phyloP scores from a whole-genome alignment of 2,888 invertebrate genomes.

The Synergus japonicus region DNA sequence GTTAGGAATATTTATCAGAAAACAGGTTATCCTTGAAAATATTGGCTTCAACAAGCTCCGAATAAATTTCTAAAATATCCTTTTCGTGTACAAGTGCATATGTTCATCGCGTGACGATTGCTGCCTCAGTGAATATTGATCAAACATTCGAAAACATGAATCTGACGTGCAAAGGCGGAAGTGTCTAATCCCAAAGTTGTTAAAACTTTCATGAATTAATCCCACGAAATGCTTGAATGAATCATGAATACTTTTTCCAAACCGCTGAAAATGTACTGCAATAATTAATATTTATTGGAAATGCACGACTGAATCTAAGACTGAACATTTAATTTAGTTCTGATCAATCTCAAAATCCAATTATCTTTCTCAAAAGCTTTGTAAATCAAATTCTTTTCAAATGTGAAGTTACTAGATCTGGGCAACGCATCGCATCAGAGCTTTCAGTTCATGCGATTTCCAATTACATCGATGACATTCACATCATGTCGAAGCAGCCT shows the following conservation, averaged over 20 bases:
- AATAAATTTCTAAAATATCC: neutral
- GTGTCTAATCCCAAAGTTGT: conserved; percentile 15
- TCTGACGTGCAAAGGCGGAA: neutral
- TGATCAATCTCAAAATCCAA: neutral
- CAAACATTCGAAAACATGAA: conserved; percentile 21
- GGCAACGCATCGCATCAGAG: neutral
- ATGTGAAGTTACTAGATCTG: neutral
- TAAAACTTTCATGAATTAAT: neutral
- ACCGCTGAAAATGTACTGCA: neutral
- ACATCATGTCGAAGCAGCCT: conserved; percentile 16
- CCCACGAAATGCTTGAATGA: no score
- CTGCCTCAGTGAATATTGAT: conserved; percentile 13
- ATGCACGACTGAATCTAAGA: neutral
- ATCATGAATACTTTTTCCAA: neutral
- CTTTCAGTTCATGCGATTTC: conserved; percentile 12
- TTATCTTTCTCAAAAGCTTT: neutral
- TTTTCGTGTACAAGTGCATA: neutral
- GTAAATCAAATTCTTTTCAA: neutral
- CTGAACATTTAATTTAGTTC: neutral
- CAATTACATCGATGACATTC: conserved; percentile 36
- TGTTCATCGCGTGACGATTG: conserved; percentile 26
- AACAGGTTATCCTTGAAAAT: neutral
- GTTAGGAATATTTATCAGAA: no score
- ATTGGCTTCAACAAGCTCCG: neutral
- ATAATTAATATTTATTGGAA: neutral